phyloP scores from a whole-genome alignment of 2,797 vertebrate genomes.

The Anabacerthia variegaticeps region DNA sequence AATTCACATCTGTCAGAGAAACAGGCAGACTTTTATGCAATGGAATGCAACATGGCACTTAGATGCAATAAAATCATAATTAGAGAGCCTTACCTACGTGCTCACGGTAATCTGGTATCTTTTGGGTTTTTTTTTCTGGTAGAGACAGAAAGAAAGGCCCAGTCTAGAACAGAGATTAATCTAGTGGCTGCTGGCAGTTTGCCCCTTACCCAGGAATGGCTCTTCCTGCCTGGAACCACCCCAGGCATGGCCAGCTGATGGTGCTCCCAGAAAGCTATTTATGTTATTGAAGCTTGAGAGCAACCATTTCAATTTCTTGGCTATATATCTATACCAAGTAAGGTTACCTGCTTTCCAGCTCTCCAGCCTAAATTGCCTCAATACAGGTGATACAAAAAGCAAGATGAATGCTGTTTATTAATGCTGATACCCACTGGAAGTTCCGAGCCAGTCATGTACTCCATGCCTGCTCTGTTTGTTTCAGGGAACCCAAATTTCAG shows the following conservation, averaged over 20 bases:
- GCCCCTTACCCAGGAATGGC: not conserved
- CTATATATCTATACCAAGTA: not conserved
- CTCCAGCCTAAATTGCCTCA: not conserved
- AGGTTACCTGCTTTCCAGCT: not conserved
- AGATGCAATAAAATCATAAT: constrained; percentile 5
- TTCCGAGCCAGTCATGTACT: fast-evolving
- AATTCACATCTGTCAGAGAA: constrained; percentile 3
- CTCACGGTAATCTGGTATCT: not conserved
- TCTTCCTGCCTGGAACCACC: not conserved
- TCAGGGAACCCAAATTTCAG: not conserved
- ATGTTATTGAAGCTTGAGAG: not conserved
- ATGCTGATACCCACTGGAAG: not conserved
- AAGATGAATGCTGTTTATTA: not conserved
- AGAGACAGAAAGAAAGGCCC: not conserved
- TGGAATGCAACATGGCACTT: not conserved
- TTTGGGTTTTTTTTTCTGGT: not conserved
- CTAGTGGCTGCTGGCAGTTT: not conserved
- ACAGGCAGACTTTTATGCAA: not conserved
- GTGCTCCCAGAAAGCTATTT: not conserved
- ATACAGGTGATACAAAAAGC: not conserved
- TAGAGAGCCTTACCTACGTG: not conserved
- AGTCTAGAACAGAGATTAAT: not conserved
- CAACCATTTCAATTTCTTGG: not conserved
- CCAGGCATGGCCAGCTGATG: not conserved
- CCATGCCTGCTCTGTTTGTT: not conserved